Evolutionary conservation across 2,797 vertebrate species (phyloP).

Genomic region (Gobio occitaniae): DNA sequence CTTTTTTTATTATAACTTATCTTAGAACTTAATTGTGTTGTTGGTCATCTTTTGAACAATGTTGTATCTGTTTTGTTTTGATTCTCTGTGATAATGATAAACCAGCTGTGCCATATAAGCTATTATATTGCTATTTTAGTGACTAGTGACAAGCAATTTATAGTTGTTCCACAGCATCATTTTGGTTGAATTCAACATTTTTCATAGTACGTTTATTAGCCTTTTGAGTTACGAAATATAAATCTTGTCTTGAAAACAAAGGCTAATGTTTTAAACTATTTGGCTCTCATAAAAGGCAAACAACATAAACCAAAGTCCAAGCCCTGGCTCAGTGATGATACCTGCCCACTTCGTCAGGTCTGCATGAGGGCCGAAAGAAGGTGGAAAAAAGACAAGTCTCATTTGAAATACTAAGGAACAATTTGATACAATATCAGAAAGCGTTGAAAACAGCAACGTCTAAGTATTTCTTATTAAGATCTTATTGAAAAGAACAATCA

Average conservation of each 20-base stretch:
- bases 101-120: background rate
- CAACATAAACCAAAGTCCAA: background rate
- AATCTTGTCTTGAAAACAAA: background rate
- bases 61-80: background rate
- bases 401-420: background rate
- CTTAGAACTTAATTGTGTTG: slow-evolving; percentile 8
- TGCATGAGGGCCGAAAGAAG: background rate
- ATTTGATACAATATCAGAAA: background rate
- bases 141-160: background rate
- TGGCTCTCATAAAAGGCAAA: background rate
- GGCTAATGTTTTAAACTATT: background rate
- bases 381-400: background rate
- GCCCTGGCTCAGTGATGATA: background rate
- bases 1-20: slow-evolving; percentile 18
- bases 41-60: background rate
- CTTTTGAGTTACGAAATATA: background rate
- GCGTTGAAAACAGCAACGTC: background rate
- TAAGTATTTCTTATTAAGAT: no score
- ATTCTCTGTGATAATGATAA: slow-evolving; percentile 3
- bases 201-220: background rate
- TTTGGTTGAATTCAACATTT: slow-evolving; percentile 9
- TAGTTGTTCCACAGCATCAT: background rate
- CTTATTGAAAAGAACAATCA: no score
- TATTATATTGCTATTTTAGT: background rate
- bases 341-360: background rate